A percentile compares a stretch with the other conserved stretches of the same genome.
Evolutionary conservation across 2,888 invertebrate species (phyloP).

Genomic region (Metellina segmentata): DNA sequence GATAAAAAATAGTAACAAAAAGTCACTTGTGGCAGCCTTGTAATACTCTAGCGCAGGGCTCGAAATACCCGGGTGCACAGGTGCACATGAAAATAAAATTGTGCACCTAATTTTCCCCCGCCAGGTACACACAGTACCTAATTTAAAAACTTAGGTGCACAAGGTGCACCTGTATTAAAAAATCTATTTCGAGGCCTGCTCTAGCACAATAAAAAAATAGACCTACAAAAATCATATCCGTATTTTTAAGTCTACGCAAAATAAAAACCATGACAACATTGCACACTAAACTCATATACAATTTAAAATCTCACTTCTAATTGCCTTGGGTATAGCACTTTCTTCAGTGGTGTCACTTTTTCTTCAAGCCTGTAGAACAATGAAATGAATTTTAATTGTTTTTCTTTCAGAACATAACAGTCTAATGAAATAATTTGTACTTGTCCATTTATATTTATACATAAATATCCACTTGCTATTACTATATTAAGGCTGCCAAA

Average conservation of each 20-base stretch:
- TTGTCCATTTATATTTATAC: no score
- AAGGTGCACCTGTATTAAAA: no score
- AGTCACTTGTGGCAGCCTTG: no score
- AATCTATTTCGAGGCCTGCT: no score
- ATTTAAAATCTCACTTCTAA: slow-evolving; percentile 43
- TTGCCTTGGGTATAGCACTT: slow-evolving; percentile 26
- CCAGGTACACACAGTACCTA: no score
- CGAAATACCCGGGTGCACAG: no score
- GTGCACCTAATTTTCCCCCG: no score
- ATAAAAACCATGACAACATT: background rate
- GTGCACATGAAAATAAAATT: no score
- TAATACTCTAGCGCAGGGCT: no score
- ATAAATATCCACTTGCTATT: background rate
- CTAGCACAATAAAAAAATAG: background rate
- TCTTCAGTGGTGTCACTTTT: slow-evolving; percentile 48
- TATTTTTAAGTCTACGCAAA: background rate
- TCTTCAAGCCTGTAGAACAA: slow-evolving; percentile 42
- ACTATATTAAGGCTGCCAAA: background rate
- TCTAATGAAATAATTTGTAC: no score
- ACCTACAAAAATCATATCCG: background rate
- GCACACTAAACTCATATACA: background rate
- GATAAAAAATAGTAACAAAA: no score
- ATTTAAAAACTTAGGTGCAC: no score
- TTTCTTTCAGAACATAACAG: background rate
- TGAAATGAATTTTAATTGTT: background rate